Evolutionary conservation across 2,888 invertebrate genomes (phyloP).

Genomic region (Sinelater perroti): DNA sequence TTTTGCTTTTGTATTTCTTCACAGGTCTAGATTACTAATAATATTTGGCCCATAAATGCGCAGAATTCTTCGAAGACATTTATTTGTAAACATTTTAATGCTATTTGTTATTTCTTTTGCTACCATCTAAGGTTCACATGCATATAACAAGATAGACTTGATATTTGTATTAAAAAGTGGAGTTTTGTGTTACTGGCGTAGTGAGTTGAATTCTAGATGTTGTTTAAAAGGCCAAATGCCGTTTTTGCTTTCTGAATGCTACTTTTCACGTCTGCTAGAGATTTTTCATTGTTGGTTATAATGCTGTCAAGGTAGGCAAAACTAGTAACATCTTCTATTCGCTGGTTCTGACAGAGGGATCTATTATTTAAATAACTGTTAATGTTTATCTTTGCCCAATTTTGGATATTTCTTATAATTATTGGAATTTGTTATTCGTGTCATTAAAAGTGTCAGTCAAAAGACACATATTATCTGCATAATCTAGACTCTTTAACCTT

Average conservation of each 20-base stretch:
- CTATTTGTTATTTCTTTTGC: neutral
- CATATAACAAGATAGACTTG: neutral
- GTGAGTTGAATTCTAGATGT: neutral
- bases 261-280: constrained; percentile 1
- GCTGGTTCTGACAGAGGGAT: too few relatives aligned
- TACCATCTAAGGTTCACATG: neutral
- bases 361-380: too few relatives aligned
- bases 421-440: neutral
- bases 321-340: neutral
- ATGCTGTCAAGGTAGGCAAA: neutral
- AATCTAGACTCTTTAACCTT: too few relatives aligned
- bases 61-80: neutral
- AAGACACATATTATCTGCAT: neutral
- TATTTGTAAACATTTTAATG: neutral
- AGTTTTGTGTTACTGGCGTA: neutral
- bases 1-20: too few relatives aligned
- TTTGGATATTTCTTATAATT: neutral
- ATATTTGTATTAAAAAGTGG: neutral
- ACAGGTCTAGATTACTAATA: too few relatives aligned
- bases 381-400: neutral
- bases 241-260: constrained; percentile 6
- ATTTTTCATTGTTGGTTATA: neutral
- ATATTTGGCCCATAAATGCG: neutral
- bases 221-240: neutral
- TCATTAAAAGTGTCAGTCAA: neutral